A percentile compares a stretch with the other conserved stretches of the same genome.
These are phyloP conservation scores for Bombus terrestris DNA, from an alignment of 1,140 invertebrate species.

Conservation along the genomic window DNA sequence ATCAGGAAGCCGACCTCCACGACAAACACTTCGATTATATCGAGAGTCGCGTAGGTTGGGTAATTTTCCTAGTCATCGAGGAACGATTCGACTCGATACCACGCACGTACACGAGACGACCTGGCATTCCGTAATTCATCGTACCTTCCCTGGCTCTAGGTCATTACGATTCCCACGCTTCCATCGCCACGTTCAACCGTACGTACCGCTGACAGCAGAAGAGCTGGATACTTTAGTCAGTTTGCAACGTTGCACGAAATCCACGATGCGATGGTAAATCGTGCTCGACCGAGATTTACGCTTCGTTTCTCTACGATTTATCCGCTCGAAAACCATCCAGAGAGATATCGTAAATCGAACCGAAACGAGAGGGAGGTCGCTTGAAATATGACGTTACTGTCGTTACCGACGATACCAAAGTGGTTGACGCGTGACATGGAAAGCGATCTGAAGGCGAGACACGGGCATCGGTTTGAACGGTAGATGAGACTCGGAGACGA, in stretches of 20 bases:
- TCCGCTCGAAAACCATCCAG: neutral
- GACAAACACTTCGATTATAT: neutral
- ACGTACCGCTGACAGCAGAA: neutral
- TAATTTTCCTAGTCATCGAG: neutral
- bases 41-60: neutral
- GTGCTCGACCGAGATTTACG: neutral
- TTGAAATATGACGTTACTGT: too few species aligned
- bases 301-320: neutral
- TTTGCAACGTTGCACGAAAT: neutral
- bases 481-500: neutral
- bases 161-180: constrained; percentile 68
- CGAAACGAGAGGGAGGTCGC: neutral
- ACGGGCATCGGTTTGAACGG: too few species aligned
- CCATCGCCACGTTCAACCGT: constrained; percentile 44
- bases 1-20: neutral
- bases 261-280: constrained; percentile 1
- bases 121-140: neutral
- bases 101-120: neutral
- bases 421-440: too few species aligned
- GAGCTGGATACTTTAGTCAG: neutral
- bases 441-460: too few species aligned
- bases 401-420: too few species aligned
- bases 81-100: neutral
- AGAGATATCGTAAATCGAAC: neutral
- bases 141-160: constrained; percentile 20